Conservation (phyloP, 2,113 vertebrate genomes). For the Datnioides undecimradiatus region DNA sequence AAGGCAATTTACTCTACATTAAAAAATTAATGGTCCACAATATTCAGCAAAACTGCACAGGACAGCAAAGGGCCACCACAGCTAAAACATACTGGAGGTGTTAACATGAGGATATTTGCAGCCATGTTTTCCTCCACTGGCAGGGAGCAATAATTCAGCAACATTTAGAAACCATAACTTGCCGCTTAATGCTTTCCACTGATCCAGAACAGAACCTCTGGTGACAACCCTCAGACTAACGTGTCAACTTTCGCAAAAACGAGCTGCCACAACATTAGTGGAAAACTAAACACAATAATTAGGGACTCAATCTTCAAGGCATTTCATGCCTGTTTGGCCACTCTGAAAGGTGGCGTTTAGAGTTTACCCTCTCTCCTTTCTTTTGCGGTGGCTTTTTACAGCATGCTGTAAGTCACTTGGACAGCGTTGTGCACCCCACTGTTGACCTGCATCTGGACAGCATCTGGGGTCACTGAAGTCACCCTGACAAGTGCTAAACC, state of each 20-base stretch:
- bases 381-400: slow-evolving; percentile 69
- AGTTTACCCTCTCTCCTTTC: slow-evolving; percentile 55
- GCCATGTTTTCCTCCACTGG: slow-evolving; percentile 36
- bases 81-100: slow-evolving; percentile 27
- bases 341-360: slow-evolving; percentile 62
- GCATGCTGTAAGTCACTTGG: slow-evolving; percentile 79
- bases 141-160: slow-evolving; percentile 58
- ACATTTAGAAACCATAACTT: slow-evolving; percentile 54
- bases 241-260: slow-evolving; percentile 51
- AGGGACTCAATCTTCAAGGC: slow-evolving; percentile 52
- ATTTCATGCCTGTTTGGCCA: slow-evolving; percentile 53
- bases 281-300: slow-evolving; percentile 38
- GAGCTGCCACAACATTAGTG: slow-evolving; percentile 57
- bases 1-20: slow-evolving; percentile 34
- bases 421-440: slow-evolving; percentile 67
- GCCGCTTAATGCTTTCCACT: slow-evolving; percentile 41
- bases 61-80: slow-evolving; percentile 11
- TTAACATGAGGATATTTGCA: slow-evolving; percentile 46
- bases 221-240: slow-evolving; percentile 54
- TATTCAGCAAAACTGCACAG: slow-evolving; percentile 18
- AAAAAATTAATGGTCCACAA: slow-evolving; percentile 51
- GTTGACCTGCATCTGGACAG: slow-evolving; percentile 85
- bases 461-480: slow-evolving; percentile 81
- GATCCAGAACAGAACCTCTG: slow-evolving; percentile 71
- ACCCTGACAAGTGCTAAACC: slow-evolving; percentile 80